These are phyloP conservation scores for Arion vulgaris DNA, from an alignment of 1,140 invertebrate genomes.

Conservation along the genomic window DNA sequence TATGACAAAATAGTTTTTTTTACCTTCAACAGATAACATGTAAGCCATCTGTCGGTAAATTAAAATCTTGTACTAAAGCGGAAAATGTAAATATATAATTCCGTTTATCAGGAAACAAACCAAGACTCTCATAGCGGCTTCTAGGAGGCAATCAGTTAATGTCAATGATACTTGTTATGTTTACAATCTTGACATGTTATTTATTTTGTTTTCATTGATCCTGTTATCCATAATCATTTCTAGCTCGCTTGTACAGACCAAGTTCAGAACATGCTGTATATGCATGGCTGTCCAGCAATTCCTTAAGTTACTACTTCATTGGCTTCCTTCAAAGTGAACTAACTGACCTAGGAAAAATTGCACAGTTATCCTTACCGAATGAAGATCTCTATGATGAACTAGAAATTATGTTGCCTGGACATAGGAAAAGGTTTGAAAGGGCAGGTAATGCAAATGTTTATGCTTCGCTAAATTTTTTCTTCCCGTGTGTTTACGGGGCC, in stretches of 20 bases:
- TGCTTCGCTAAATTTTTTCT: background rate
- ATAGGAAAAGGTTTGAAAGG: slow-evolving; percentile 62
- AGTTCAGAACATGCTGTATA: slow-evolving; percentile 50
- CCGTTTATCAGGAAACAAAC: no score
- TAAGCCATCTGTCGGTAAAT: no score
- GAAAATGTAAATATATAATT: no score
- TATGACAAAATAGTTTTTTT: no score
- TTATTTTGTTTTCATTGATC: no score
- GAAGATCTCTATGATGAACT: slow-evolving; percentile 65
- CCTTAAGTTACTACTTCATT: slow-evolving; percentile 60
- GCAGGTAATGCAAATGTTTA: slow-evolving; percentile 62
- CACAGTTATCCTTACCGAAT: slow-evolving; percentile 54
- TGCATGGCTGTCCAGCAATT: slow-evolving; percentile 59
- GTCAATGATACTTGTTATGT: no score
- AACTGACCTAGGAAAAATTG: slow-evolving; percentile 52
- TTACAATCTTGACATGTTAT: no score
- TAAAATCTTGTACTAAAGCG: no score
- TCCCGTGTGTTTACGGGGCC: background rate
- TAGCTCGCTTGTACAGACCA: slow-evolving; percentile 51
- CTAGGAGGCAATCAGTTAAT: no score
- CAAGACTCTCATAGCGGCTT: background rate
- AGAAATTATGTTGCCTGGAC: slow-evolving; percentile 68
- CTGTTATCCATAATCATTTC: background rate
- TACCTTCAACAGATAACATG: no score
- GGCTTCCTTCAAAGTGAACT: slow-evolving; percentile 61